Base-by-base conservation (phyloP, 37 sponge, comb jelly and placozoan genomes). In the Oscarella lobularis region DNA sequence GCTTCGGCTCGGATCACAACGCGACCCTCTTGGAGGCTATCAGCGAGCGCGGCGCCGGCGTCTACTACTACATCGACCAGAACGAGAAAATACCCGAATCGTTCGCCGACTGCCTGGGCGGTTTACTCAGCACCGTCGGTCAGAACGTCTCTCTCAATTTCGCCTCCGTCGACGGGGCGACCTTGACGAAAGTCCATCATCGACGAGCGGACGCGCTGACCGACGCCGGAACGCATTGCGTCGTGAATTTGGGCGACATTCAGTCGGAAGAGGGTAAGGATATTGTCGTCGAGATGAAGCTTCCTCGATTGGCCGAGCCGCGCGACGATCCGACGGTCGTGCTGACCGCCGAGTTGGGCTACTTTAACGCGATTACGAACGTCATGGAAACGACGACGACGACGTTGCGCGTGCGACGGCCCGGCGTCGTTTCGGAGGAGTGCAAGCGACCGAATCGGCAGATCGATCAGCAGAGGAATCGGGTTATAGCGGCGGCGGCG, bases 41-140 rank as follows among this genome's bases (percentile, higher is more conserved):
- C 35, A 85, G 91, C 5, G 81, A 84, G 30, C 82, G 82, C 14
- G 90, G 82, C 38, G 83, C 86, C 36, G 95, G 95, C 36, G 81
- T 86, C 39, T 94, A 94, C 73, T 94, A 88, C 72, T 94, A 73
- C 79, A 94, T 94, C 74, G 95, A 94, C 69, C 38, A 75, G 9
- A 78, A 75, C 73, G 95, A 94, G 73, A 94, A 94, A 88, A 87
- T 90, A 34, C 79, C 79, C 2, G 79, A 78, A 32, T 4, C 71
- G 2, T 78, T 78, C 39, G 71, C 79, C 2, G 71, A 78, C 70
- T 78, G 79, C 38, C 71, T 78, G 2, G 79, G 79, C 35, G 79
- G 79, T 31, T 39, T 78, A n/a, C 72, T 78, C 2, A 70, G 69
- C 36, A 78, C 79, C 29, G 79, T 72, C 6, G 79, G 34, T 5